Conservation (phyloP, 2,113 vertebrate species). For the Alligator sinensis region DNA sequence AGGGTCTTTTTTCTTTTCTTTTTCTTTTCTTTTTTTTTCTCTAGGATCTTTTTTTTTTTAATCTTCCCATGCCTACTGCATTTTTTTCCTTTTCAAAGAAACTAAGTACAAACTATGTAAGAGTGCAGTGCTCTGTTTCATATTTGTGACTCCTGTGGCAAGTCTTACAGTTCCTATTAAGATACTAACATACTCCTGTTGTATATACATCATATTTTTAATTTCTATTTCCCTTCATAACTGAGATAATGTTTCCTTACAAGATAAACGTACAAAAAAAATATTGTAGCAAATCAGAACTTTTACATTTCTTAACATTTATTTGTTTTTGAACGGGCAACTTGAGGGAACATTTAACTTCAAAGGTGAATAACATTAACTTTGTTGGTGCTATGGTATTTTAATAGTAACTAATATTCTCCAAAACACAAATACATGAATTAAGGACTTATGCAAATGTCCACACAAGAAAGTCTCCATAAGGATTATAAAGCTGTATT, state of each 20-base stretch:
- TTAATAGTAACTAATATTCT: neutral
- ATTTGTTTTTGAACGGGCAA: no score
- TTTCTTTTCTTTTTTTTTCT: no score
- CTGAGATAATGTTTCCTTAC: neutral
- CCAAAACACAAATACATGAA: neutral
- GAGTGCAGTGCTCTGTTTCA: no score
- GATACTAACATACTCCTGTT: neutral
- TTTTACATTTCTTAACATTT: neutral
- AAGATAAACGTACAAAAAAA: neutral
- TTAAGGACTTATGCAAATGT: neutral
- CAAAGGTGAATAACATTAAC: neutral
- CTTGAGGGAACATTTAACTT: neutral
- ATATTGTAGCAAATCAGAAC: neutral
- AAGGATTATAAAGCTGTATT: neutral
- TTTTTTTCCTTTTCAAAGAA: no score
- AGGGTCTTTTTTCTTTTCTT: no score
- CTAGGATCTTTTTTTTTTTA: no score
- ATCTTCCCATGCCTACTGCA: no score
- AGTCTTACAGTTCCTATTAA: no score
- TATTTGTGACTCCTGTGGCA: no score
- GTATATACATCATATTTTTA: neutral
- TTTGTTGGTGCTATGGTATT: neutral
- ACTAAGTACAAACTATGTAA: no score
- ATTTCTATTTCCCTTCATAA: neutral
- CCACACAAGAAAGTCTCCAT: neutral